Conservation (phyloP, 2,797 vertebrate species). For the Antennarius maculatus region DNA sequence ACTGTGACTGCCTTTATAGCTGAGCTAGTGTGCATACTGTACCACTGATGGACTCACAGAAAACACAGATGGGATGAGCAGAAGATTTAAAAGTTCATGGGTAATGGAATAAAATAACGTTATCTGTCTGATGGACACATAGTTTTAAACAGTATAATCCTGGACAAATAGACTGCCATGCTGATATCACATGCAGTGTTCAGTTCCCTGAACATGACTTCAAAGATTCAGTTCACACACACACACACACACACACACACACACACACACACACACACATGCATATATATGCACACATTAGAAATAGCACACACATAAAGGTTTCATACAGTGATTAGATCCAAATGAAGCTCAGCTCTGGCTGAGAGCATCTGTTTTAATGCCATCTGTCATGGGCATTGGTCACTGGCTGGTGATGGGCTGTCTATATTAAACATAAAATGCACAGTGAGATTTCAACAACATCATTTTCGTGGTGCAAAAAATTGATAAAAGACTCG, state of each 20-base stretch:
- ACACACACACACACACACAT: not conserved
- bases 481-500: not conserved
- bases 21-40: not conserved
- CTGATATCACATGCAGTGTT: not conserved
- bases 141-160: conserved; percentile 37
- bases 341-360: conserved; percentile 55
- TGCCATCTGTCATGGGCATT: conserved; percentile 63
- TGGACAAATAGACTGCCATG: not conserved
- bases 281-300: not conserved
- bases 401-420: conserved; percentile 14
- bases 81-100: conserved; percentile 39
- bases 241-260: not conserved
- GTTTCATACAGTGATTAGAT: conserved; percentile 58
- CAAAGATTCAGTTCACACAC: conserved; percentile 9
- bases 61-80: conserved; percentile 36
- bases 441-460: conserved; percentile 1
- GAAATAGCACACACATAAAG: conserved; percentile 24
- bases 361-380: conserved; percentile 65
- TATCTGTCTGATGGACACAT: conserved; percentile 24
- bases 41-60: conserved; percentile 29
- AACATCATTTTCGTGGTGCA: not conserved
- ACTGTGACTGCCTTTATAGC: conserved; percentile 8
- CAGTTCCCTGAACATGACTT: conserved; percentile 15
- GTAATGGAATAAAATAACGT: conserved; percentile 35
- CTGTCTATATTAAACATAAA: conserved; percentile 12